Percentiles rank a stretch among this genome's conserved stretches.
These are phyloP conservation scores for Oreocharis arfaki DNA, from an alignment of 2,113 vertebrate genomes.

Conservation along the genomic window DNA sequence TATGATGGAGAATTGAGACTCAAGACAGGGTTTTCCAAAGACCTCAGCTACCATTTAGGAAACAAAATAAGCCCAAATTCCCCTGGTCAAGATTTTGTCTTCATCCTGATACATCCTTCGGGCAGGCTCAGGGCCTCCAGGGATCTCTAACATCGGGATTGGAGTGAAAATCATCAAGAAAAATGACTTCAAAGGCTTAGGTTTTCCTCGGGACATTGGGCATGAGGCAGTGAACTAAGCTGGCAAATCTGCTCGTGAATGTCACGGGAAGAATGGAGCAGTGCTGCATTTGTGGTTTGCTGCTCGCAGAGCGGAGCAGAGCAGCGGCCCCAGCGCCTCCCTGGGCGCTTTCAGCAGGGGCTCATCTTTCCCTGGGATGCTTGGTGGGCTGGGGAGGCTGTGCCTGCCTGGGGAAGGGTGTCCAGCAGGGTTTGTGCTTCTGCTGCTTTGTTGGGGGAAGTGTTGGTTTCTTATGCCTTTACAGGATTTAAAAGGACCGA, in stretches of 20 bases:
- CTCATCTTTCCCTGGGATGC: not conserved
- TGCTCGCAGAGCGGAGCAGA: not conserved
- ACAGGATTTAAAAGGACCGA: not conserved
- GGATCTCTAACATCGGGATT: not conserved
- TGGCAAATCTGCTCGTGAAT: not conserved
- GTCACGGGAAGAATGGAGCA: not conserved
- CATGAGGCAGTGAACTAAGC: not conserved
- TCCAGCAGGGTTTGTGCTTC: not conserved
- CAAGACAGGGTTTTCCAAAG: not conserved
- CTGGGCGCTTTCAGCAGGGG: not conserved
- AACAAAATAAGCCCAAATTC: not conserved
- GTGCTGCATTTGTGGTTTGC: not conserved
- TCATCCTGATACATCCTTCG: not conserved
- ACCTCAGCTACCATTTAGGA: not conserved
- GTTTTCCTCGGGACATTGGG: not conserved
- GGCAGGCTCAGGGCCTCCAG: not conserved
- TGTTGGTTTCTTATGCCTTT: not conserved
- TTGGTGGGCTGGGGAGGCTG: not conserved
- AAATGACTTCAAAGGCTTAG: not conserved
- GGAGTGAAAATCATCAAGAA: not conserved
- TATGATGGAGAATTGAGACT: not conserved
- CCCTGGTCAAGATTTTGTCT: not conserved
- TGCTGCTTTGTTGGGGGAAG: not conserved
- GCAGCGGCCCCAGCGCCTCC: rapidly evolving
- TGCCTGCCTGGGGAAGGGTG: not conserved